Base-by-base conservation (phyloP, 2,113 vertebrate species). In the Anguilla rostrata region DNA sequence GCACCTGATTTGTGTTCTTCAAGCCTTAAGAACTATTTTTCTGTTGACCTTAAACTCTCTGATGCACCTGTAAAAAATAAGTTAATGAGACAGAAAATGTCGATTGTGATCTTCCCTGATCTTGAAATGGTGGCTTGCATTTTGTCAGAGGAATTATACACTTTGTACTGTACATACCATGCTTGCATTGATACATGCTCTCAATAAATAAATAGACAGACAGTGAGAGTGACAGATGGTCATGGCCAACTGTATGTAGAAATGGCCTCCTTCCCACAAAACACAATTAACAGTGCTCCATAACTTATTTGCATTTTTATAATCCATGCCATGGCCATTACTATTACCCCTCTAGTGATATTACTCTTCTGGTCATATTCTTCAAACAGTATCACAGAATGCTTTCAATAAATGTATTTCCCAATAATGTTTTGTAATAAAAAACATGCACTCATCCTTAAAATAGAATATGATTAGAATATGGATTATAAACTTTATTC, bases 11-110 rank as follows among this genome's bases (percentile, higher is more conserved):
- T 53, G 34, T 8, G 11, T 39, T 80, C 78, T 57, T 22, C 29
- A 81, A 57, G 84, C 78, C 71, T 39, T 49, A n/a, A 85, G 53
- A 60, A 78, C 43, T 46, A 84, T 26, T 34, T 75, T 75, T 34
- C 71, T 26, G n/a, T 75, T 34, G 7, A 75, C n/a, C n/a, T 75
- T 12, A 12, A 75, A 26, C 4, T n/a, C 46, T 11, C n/a, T 79
- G 43, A 79, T 41, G 49, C 66, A 15, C 75, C 75, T 22, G 78
- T 41, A 56, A 39, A 79, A 85, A 22, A 85, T 53, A 85, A 80
- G 49, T 85, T 80, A 40, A 40, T 29, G 26, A 4, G 60, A 41
- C 12, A 39, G 39, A 57, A 75, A 80, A n/a, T 79, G 75, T 39
- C 20, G 1, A 39, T 85, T 60, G n/a, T 40, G 46, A 29, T 20